Evolutionary conservation across 2,797 vertebrate species (phyloP).

Genomic region (Alauda arvensis): DNA sequence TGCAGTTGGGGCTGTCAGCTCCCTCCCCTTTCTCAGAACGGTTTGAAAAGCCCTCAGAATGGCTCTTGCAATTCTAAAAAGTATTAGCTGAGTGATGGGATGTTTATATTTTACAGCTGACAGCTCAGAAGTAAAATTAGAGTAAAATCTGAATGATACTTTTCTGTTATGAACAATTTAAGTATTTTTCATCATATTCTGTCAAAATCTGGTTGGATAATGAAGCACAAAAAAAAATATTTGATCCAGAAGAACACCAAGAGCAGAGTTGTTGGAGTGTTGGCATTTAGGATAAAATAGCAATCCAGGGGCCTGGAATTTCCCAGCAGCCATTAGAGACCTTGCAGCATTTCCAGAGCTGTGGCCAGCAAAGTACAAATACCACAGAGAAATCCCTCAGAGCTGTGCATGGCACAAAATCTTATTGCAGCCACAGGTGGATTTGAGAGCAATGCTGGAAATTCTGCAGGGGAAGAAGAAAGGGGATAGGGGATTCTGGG

Average conservation of each 20-base stretch:
- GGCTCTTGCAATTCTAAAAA: neutral
- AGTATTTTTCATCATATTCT: neutral
- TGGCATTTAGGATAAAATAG: neutral
- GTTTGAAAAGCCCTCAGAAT: neutral
- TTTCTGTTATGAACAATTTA: neutral
- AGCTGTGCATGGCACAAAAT: neutral
- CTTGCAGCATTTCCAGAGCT: neutral
- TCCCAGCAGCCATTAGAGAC: neutral
- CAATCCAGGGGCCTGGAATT: neutral
- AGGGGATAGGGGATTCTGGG: accelerated
- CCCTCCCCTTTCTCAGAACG: neutral
- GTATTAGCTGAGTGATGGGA: neutral
- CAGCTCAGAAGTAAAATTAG: neutral
- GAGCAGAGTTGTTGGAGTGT: neutral
- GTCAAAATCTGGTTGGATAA: neutral
- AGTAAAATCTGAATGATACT: neutral
- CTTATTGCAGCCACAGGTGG: neutral
- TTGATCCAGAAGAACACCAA: neutral
- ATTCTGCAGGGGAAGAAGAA: neutral
- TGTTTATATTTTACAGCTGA: neutral
- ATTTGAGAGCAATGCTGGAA: neutral
- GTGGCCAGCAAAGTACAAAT: neutral
- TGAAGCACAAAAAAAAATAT: neutral
- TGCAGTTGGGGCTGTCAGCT: neutral
- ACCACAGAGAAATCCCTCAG: neutral